phyloP scores from a whole-genome alignment of 2,113 vertebrate species.

The Diphyllodes magnificus region DNA sequence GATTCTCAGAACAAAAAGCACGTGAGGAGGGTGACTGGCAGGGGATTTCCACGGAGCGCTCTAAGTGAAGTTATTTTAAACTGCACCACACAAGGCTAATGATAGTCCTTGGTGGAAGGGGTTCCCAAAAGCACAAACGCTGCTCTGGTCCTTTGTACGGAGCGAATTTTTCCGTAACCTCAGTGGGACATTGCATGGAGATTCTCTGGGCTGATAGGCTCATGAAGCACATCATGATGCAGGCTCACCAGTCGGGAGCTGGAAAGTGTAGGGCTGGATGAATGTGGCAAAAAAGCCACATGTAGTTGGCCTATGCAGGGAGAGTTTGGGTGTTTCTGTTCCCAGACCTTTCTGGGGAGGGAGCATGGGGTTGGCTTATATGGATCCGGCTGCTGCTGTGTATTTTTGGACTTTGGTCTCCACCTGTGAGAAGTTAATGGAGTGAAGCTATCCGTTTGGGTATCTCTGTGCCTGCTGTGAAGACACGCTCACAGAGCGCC shows the following conservation, averaged over 20 bases:
- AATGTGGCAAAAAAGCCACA: neutral
- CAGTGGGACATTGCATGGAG: neutral
- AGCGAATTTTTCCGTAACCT: neutral
- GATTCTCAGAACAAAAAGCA: slow-evolving; percentile 48
- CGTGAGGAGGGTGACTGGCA: slow-evolving; percentile 18
- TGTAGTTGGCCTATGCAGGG: neutral
- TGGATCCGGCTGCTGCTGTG: neutral
- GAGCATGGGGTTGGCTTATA: neutral
- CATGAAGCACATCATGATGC: neutral
- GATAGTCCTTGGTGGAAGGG: neutral
- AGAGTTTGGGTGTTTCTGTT: neutral
- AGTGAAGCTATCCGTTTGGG: neutral
- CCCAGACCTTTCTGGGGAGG: neutral
- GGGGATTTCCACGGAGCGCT: neutral
- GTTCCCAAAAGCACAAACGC: neutral
- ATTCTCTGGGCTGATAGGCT: neutral
- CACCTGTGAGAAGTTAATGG: slow-evolving; percentile 13
- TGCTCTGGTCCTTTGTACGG: neutral
- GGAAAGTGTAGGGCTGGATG: neutral
- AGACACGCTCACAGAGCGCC: neutral
- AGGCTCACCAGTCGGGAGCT: neutral
- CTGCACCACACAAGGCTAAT: neutral
- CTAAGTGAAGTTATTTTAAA: slow-evolving; percentile 25
- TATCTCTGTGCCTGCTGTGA: neutral
- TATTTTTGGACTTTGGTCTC: neutral